Evolutionary conservation across 2,888 invertebrate species (phyloP).

Genomic region (Gandaritis pyraliata): DNA sequence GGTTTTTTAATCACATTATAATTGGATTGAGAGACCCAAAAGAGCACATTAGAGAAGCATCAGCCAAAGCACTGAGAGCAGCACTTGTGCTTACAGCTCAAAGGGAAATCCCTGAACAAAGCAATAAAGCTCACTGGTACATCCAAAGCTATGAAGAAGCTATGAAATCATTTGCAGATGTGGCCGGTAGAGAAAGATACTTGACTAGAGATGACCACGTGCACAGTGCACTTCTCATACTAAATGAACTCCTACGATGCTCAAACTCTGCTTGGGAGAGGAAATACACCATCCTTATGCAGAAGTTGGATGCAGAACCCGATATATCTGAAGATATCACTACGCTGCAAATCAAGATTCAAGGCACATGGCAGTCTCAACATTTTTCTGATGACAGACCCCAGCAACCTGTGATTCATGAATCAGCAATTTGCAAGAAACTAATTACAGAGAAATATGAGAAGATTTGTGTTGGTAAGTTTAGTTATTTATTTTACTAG

Average conservation of each 20-base stretch:
- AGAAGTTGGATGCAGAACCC: constrained; percentile 80
- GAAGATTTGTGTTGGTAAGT: constrained; percentile 87
- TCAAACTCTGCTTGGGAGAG: constrained; percentile 95
- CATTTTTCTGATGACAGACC: constrained; percentile 66
- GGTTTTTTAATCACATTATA: constrained; percentile 96
- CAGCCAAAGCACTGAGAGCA: constrained; percentile 96
- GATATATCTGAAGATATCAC: constrained; percentile 80
- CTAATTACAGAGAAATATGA: constrained; percentile 93
- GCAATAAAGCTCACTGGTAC: constrained; percentile 95
- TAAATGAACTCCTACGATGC: constrained; percentile 96
- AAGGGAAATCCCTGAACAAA: constrained; percentile 95
- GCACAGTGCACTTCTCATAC: constrained; percentile 95
- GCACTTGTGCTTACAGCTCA: constrained; percentile 97
- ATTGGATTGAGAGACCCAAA: constrained; percentile 96
- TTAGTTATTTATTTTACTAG: constrained; percentile 8
- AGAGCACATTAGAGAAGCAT: constrained; percentile 94
- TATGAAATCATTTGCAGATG: constrained; percentile 89
- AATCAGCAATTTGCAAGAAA: constrained; percentile 93
- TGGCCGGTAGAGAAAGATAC: constrained; percentile 81
- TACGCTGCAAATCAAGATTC: constrained; percentile 78
- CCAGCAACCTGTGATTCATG: constrained; percentile 80
- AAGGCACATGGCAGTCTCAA: constrained; percentile 60
- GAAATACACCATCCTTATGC: constrained; percentile 89
- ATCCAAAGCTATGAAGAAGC: constrained; percentile 97
- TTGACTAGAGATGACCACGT: constrained; percentile 94